Evolutionary conservation across 2,888 invertebrate genomes (phyloP), one percentile per base, ranked within the genome.

Genomic region (Drosophila cracens): DNA sequence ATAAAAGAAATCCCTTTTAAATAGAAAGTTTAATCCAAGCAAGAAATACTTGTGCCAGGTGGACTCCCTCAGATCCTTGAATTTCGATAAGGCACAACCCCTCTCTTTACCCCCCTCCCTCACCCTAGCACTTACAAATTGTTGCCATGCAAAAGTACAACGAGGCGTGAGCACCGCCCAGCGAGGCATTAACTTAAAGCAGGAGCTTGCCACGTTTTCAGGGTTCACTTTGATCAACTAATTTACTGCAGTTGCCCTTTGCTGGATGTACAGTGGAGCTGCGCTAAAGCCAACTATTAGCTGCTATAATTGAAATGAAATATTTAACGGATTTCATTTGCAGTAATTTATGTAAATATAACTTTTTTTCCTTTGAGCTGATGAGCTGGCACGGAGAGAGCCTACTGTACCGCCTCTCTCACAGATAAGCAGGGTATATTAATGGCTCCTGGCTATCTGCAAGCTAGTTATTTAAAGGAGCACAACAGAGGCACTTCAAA

Each of bases 1-100:
- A 86, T 72, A 83, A 79, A 90, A 81, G 83, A 90, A 87, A 88
- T 87, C 87, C 87, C 76, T 88, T 76, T 86, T 88, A 88, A 88
- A 90, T 79, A 74, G 77, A 79, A 90, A 90, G 68, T 89, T 86
- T 83, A 86, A 85, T 76, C 83, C 88, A 66, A 76, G 70, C 60
- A 69, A 29, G 69, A 69, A 70, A 68, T 69, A 62, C 62, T 69
- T 71, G 74, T 58, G 56, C 65, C 79, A 82, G 81, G 60, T 75
- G 75, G 43, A 49, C 48, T 34, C 63, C 62, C 56, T 48, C 57
- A 84, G 87, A 82, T 85, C 81, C 75, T 80, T 67, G 66, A 59
- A 73, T 81, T 80, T 74, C 83, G 90, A 86, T 84, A 88, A 88
- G 80, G 59, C 46, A 36, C 40, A 25, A 36, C 49, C 18, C n/a